These are phyloP conservation scores for Mesocentrotus franciscanus DNA, from an alignment of 53 echinoderm and acorn worm species.

Conservation along the genomic window DNA sequence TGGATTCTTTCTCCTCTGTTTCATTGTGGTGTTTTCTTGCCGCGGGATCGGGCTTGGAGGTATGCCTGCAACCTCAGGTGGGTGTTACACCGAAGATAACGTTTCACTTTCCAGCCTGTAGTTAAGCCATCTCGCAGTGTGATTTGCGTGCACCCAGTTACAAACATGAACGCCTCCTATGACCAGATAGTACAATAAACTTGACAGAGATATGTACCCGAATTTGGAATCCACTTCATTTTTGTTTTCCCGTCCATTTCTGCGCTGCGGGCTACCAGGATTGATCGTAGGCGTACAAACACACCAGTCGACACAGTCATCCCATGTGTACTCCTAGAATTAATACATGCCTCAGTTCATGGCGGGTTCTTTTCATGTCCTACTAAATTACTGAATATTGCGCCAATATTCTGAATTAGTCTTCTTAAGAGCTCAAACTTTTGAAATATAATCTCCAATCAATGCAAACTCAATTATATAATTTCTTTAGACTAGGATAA, in stretches of 20 bases:
- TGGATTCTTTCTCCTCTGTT: neutral
- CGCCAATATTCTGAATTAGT: neutral
- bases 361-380: slow-evolving; percentile 32
- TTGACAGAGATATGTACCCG: slow-evolving; percentile 20
- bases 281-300: slow-evolving; percentile 47
- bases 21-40: neutral
- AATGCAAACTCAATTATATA: neutral
- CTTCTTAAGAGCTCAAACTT: neutral
- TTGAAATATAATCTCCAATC: neutral
- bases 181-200: slow-evolving; percentile 49
- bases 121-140: slow-evolving; percentile 12
- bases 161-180: neutral
- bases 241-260: neutral
- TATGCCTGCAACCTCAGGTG: neutral
- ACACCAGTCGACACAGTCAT: slow-evolving; percentile 17
- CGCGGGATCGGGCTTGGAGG: neutral
- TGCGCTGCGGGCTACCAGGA: slow-evolving; percentile 3
- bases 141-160: neutral
- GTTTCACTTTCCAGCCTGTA: neutral
- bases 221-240: slow-evolving; percentile 8
- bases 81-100: neutral
- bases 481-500: neutral
- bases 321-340: neutral
- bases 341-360: slow-evolving; percentile 39
- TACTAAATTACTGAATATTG: slow-evolving; percentile 25